These are phyloP conservation scores for Pteropus rufus DNA, from an alignment of 2,797 vertebrate species.

Conservation along the genomic window DNA sequence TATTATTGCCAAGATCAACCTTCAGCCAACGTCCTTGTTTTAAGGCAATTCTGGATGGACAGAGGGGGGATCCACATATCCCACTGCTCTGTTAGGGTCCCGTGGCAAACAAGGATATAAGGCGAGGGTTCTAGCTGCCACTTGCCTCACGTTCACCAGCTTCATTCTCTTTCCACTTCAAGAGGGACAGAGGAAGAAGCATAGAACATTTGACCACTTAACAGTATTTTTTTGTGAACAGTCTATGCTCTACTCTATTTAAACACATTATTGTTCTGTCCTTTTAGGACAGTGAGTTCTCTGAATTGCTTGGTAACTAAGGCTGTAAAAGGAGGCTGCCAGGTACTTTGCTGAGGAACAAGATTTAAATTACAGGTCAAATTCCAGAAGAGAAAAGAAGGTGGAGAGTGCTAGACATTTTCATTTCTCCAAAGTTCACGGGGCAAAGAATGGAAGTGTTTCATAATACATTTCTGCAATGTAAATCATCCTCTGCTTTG, in stretches of 20 bases:
- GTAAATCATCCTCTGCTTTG: conserved; percentile 11
- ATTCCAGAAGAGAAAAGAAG: neutral
- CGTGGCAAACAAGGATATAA: neutral
- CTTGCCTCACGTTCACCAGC: neutral
- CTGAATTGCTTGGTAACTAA: neutral
- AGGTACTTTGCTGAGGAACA: conserved; percentile 7
- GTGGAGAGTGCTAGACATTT: neutral
- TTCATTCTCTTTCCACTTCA: neutral
- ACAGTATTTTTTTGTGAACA: neutral
- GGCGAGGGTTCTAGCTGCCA: neutral
- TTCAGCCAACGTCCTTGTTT: neutral
- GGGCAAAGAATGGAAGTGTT: conserved; percentile 48
- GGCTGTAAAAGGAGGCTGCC: conserved; percentile 1
- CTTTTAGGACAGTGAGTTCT: neutral
- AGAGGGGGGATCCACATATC: neutral
- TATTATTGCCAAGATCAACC: too few species aligned
- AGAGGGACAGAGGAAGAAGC: neutral
- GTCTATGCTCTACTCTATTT: neutral
- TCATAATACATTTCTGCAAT: conserved; percentile 17
- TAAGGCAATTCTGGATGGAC: neutral
- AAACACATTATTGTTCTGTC: neutral
- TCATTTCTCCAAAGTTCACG: conserved; percentile 39
- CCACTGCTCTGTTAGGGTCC: neutral
- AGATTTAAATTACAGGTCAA: conserved; percentile 33
- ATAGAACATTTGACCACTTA: neutral